phyloP scores from a whole-genome alignment of 2,888 invertebrate genomes.

The Aplocera efformata region DNA sequence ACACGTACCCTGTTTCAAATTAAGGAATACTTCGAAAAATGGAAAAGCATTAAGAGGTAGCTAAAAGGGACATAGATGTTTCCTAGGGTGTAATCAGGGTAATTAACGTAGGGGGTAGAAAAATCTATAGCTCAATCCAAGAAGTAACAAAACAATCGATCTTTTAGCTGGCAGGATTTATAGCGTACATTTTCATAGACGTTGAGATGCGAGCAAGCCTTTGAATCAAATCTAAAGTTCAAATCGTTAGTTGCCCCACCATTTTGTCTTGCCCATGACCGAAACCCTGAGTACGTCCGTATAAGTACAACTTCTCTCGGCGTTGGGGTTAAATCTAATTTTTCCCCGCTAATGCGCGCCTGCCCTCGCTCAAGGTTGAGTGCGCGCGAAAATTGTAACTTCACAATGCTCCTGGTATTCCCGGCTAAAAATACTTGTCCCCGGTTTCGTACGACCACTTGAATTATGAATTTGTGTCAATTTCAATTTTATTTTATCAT shows the following conservation, averaged over 20 bases:
- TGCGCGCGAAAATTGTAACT: constrained; percentile 68
- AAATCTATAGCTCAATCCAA: not conserved
- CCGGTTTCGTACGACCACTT: constrained; percentile 19
- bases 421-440: constrained; percentile 31
- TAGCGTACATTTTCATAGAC: too few species aligned
- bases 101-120: not conserved
- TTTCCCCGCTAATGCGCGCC: constrained; percentile 66
- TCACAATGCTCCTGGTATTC: constrained; percentile 38
- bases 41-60: constrained; percentile 59
- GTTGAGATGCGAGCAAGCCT: too few species aligned
- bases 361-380: constrained; percentile 58
- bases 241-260: too few species aligned
- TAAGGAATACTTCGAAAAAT: constrained; percentile 57
- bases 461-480: constrained; percentile 5
- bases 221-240: too few species aligned
- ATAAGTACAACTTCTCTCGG: constrained; percentile 51
- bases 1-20: constrained; percentile 39
- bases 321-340: constrained; percentile 75
- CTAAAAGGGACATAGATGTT: constrained; percentile 52
- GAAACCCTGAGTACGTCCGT: constrained; percentile 4
- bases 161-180: too few species aligned
- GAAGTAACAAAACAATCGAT: too few species aligned
- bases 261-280: not conserved
- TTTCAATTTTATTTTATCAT: too few species aligned
- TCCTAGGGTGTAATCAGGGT: constrained; percentile 3